Conservation (phyloP, 2,797 vertebrate genomes). For the Hapalemur alaotrensis region DNA sequence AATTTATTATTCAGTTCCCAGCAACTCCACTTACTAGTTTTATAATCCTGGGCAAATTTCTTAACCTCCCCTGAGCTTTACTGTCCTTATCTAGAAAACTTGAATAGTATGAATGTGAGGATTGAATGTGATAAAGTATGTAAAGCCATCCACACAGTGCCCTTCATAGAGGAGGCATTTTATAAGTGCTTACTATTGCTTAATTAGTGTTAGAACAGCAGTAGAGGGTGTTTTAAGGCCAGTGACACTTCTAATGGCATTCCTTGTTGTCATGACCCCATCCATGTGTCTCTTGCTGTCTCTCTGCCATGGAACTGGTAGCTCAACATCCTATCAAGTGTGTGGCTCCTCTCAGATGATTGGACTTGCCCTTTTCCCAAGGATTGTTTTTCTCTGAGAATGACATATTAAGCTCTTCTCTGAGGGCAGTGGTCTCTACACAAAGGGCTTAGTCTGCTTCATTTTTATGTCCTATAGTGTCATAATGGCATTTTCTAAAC, state of each 20-base stretch:
- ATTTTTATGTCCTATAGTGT: constrained; percentile 39
- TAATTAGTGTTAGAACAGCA: not conserved
- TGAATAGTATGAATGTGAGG: not conserved
- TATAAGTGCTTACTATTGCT: not conserved
- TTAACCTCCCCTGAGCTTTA: not conserved
- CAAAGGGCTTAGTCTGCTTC: constrained; percentile 8
- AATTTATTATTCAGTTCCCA: constrained; percentile 16
- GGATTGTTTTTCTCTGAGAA: constrained; percentile 56
- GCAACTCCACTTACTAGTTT: constrained; percentile 9
- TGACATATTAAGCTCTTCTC: constrained; percentile 34
- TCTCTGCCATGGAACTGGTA: not conserved
- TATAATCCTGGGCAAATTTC: not conserved
- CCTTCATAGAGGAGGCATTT: not conserved
- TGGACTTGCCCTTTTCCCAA: constrained; percentile 67
- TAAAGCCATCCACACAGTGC: not conserved
- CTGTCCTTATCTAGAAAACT: not conserved
- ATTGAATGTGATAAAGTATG: not conserved
- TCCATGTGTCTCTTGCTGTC: not conserved
- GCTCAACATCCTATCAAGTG: constrained; percentile 34
- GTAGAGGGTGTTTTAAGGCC: constrained; percentile 59
- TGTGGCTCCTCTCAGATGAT: constrained; percentile 47
- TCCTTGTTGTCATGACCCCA: not conserved
- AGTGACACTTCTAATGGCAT: not conserved
- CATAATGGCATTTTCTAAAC: constrained; percentile 51
- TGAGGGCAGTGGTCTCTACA: constrained; percentile 11